Evolutionary conservation across 2,888 invertebrate genomes (phyloP).

Genomic region (Drosophila lutescens): DNA sequence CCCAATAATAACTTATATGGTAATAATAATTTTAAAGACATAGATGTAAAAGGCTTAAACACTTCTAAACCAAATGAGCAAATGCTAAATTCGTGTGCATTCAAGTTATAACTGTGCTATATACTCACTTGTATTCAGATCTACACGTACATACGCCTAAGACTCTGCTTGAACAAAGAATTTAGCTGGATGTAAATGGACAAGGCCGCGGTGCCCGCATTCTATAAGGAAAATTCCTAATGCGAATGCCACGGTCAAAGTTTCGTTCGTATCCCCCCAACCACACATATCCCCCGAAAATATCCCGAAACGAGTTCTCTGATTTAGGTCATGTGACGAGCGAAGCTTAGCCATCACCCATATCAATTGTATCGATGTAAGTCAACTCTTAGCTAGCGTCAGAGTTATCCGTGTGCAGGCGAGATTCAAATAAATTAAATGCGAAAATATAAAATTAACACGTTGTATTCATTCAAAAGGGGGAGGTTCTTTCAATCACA

Average conservation of each 20-base stretch:
- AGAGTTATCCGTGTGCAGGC: constrained; percentile 44
- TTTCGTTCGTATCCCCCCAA: constrained; percentile 22
- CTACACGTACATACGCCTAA: constrained; percentile 31
- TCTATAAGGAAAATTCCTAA: background rate
- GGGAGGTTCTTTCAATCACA: background rate
- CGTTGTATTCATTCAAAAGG: background rate
- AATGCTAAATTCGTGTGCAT: constrained; percentile 44
- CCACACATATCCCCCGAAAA: constrained; percentile 28
- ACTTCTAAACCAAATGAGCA: constrained; percentile 10
- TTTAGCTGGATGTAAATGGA: constrained; percentile 24
- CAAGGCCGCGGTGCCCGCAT: background rate
- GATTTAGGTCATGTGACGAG: constrained; percentile 36
- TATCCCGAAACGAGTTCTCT: constrained; percentile 25
- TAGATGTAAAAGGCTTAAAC: constrained; percentile 42
- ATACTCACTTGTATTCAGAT: constrained; percentile 47
- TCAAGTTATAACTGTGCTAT: constrained; percentile 52
- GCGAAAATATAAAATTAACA: constrained; percentile 36
- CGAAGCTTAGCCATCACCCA: constrained; percentile 49
- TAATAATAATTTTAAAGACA: constrained; percentile 35
- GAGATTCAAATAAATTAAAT: constrained; percentile 51
- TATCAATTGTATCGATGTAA: constrained; percentile 54
- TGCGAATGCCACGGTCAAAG: background rate
- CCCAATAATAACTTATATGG: constrained; percentile 36
- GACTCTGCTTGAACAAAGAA: constrained; percentile 56
- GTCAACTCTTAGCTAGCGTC: constrained; percentile 49